These are phyloP conservation scores for Lasioglossum marginatum DNA, from an alignment of 2,888 invertebrate genomes.

Conservation along the genomic window DNA sequence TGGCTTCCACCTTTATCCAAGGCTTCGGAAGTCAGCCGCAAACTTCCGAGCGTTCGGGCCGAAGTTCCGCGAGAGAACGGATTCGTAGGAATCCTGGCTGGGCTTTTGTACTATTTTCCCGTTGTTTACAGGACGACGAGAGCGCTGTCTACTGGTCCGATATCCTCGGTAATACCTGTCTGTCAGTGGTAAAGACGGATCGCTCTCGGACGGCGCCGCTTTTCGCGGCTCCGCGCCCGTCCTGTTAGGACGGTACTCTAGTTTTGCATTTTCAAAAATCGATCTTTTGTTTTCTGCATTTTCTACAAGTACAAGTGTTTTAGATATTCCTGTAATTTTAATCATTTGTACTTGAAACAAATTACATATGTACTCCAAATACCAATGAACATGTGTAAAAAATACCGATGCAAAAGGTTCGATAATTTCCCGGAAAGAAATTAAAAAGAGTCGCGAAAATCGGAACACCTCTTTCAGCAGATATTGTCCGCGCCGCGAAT, in stretches of 20 bases:
- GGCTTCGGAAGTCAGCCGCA: background rate
- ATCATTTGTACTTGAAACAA: too few relatives aligned
- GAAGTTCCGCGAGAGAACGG: background rate
- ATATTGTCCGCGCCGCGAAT: conserved; percentile 24
- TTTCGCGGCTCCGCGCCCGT: background rate
- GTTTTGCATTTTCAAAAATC: background rate
- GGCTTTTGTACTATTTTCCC: conserved; percentile 6
- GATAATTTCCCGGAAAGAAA: background rate
- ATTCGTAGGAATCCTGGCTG: background rate
- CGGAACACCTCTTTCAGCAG: background rate
- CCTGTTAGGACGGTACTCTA: background rate
- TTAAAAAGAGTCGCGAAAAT: background rate
- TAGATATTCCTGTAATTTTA: too few relatives aligned
- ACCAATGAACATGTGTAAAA: background rate
- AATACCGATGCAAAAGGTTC: background rate
- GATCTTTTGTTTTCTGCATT: too few relatives aligned
- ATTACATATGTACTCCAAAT: background rate
- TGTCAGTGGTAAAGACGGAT: background rate
- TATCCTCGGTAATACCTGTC: background rate
- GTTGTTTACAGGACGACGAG: background rate
- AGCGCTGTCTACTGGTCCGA: background rate
- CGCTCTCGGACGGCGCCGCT: background rate
- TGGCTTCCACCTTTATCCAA: conserved; percentile 4
- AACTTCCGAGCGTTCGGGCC: conserved; percentile 6
- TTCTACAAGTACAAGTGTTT: too few relatives aligned